A percentile compares a stretch with the other conserved stretches of the same genome.
phyloP scores from a whole-genome alignment of 1,140 invertebrate species.

The Drosophila albomicans region DNA sequence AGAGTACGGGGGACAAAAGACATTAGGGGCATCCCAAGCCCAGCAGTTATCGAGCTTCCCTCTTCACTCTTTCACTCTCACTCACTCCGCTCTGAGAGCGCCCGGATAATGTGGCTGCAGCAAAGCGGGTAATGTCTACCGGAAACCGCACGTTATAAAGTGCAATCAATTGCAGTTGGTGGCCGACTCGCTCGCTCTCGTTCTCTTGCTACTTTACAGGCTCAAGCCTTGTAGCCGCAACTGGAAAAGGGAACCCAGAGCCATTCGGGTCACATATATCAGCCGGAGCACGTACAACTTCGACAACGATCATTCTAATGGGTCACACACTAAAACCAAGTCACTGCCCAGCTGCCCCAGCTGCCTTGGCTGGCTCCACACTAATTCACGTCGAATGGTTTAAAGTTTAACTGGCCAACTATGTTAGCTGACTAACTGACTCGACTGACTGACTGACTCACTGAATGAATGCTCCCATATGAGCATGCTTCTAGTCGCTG shows the following conservation, averaged over 20 bases:
- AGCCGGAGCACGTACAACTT: slow-evolving; percentile 71
- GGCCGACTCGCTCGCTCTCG: slow-evolving; percentile 39
- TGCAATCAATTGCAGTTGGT: slow-evolving; percentile 82
- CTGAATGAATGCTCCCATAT: slow-evolving; percentile 74
- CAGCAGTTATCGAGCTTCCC: slow-evolving; percentile 29
- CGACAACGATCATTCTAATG: slow-evolving; percentile 83
- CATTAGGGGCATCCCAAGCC: slow-evolving; percentile 66
- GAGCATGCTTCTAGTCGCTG: slow-evolving; percentile 63
- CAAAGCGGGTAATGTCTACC: slow-evolving; percentile 81
- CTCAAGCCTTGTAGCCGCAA: slow-evolving; percentile 7
- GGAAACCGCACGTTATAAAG: slow-evolving; percentile 83
- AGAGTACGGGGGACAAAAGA: slow-evolving; percentile 67
- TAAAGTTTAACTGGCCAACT: slow-evolving; percentile 33
- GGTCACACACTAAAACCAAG: slow-evolving; percentile 77
- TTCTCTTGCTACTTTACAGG: slow-evolving; percentile 57
- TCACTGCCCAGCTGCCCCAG: slow-evolving; percentile 45
- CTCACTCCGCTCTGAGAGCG: slow-evolving; percentile 22
- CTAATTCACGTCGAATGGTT: slow-evolving; percentile 59
- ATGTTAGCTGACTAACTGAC: slow-evolving; percentile 19
- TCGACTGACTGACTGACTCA: slow-evolving; percentile 46
- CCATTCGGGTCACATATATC: slow-evolving; percentile 36
- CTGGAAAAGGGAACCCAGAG: not conserved
- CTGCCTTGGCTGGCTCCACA: slow-evolving; percentile 28
- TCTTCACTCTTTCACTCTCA: slow-evolving; percentile 9
- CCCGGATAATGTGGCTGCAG: slow-evolving; percentile 69